Conservation (phyloP, 2,797 vertebrate genomes). For the Premnoplex brunnescens region DNA sequence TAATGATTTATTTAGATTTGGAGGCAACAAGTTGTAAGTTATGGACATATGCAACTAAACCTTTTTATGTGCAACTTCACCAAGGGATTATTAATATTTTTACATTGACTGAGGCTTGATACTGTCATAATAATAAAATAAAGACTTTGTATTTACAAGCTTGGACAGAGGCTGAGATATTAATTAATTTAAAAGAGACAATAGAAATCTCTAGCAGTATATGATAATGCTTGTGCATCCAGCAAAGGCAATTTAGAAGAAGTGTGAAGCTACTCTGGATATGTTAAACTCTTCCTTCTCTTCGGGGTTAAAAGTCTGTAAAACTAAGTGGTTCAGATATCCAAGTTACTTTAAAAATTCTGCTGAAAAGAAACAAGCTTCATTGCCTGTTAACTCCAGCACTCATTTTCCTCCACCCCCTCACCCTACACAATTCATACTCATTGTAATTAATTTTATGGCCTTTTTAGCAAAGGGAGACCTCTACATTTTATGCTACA, state of each 20-base stretch:
- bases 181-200: constrained; percentile 5
- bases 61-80: not conserved
- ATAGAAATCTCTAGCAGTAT: not conserved
- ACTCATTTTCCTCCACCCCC: constrained; percentile 29
- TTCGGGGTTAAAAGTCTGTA: not conserved
- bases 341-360: not conserved
- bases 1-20: not conserved
- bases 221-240: not conserved
- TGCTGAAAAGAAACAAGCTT: constrained; percentile 29
- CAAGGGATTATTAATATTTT: not conserved
- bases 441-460: constrained; percentile 85
- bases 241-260: not conserved
- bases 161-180: not conserved
- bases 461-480: constrained; percentile 80
- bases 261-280: not conserved
- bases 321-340: not conserved
- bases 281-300: not conserved
- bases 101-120: not conserved
- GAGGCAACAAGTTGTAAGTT: not conserved
- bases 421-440: constrained; percentile 72
- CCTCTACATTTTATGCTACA: constrained; percentile 85
- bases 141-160: not conserved
- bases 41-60: not conserved
- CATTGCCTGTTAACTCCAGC: constrained; percentile 65
- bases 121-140: not conserved